Evolutionary conservation across 2,113 vertebrate genomes (phyloP).

Genomic region (Mirza zaza): DNA sequence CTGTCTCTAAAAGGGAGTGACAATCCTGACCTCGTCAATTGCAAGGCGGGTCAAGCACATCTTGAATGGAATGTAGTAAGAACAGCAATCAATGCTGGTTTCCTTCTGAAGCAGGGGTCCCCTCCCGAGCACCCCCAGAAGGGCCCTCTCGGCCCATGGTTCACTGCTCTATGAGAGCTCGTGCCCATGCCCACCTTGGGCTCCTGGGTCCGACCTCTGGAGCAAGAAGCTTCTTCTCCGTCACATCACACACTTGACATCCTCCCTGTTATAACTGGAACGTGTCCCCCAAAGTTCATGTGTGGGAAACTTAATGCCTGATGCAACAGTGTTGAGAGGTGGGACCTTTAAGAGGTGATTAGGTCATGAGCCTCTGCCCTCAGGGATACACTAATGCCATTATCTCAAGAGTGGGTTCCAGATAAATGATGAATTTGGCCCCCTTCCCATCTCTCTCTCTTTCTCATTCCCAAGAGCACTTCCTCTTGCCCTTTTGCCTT

Average conservation of each 20-base stretch:
- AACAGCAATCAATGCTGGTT: background rate
- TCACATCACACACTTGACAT: background rate
- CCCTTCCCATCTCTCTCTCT: background rate
- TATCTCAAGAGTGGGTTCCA: background rate
- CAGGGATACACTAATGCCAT: background rate
- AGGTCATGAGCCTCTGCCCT: background rate
- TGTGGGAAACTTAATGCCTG: background rate
- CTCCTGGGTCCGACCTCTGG: background rate
- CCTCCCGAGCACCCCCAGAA: background rate
- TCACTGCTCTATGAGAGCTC: background rate
- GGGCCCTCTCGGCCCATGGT: background rate
- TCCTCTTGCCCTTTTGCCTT: background rate
- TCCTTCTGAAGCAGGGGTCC: background rate
- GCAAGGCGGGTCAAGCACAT: background rate
- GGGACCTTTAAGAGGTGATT: background rate
- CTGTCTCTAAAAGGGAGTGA: background rate
- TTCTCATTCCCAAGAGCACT: too few relatives aligned
- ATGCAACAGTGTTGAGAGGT: background rate
- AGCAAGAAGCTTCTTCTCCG: background rate
- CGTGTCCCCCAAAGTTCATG: background rate
- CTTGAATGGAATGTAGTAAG: background rate
- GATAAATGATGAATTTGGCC: background rate
- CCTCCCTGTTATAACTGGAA: background rate
- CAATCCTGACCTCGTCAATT: background rate
- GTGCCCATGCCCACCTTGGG: too few relatives aligned